Evolutionary conservation across 2,113 vertebrate genomes (phyloP).

Genomic region (Emydocephalus ijimae): DNA sequence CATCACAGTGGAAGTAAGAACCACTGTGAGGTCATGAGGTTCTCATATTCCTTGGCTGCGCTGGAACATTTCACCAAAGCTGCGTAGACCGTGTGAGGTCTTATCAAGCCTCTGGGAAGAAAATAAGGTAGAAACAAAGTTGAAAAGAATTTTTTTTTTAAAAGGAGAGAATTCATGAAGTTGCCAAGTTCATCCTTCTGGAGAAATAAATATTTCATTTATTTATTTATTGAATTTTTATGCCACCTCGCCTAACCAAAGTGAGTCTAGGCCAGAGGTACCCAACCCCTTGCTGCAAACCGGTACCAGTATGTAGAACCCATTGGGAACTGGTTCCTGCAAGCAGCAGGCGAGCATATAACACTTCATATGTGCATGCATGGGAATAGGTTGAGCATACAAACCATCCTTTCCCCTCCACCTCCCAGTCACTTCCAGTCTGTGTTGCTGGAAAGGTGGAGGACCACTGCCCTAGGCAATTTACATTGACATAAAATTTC

Average conservation of each 20-base stretch:
- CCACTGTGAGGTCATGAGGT: constrained; percentile 6
- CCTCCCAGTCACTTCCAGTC: too few relatives aligned
- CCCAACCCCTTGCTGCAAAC: neutral
- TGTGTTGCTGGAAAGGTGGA: too few relatives aligned
- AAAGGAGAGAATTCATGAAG: neutral
- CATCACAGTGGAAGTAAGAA: neutral
- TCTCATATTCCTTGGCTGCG: constrained; percentile 1
- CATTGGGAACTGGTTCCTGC: neutral
- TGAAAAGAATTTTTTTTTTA: neutral
- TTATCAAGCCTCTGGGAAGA: neutral
- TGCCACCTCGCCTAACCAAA: neutral
- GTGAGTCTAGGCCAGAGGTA: neutral
- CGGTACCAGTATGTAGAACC: neutral
- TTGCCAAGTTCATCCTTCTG: neutral
- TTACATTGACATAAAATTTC: too few relatives aligned
- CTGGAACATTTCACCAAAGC: neutral
- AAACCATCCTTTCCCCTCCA: neutral
- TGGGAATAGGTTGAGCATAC: neutral
- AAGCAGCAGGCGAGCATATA: neutral
- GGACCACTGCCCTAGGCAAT: too few relatives aligned
- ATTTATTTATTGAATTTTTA: neutral
- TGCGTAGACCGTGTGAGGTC: neutral
- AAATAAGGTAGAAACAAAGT: neutral
- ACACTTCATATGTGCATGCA: neutral
- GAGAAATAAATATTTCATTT: neutral